These are phyloP conservation scores for Ochotona princeps DNA, from an alignment of 2,113 vertebrate genomes.

Conservation along the genomic window DNA sequence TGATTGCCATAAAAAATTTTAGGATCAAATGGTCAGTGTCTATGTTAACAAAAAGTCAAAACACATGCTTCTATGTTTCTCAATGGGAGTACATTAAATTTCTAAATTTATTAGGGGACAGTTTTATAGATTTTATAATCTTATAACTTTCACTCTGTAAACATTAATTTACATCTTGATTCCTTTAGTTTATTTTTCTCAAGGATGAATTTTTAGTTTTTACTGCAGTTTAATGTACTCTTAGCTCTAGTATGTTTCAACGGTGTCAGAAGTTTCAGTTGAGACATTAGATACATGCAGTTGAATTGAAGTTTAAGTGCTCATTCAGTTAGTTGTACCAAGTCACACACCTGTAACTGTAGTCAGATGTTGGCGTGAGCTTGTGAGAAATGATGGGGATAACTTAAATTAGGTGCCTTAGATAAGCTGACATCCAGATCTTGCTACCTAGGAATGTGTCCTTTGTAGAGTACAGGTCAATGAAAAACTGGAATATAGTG, in stretches of 20 bases:
- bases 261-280: neutral
- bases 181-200: slow-evolving; percentile 1
- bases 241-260: neutral
- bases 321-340: neutral
- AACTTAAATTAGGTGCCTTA: neutral
- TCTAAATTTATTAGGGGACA: neutral
- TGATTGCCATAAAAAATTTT: neutral
- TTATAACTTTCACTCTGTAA: neutral
- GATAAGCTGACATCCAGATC: neutral
- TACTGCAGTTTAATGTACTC: neutral
- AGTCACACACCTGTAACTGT: neutral
- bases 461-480: neutral
- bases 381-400: neutral
- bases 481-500: neutral
- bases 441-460: neutral
- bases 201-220: neutral
- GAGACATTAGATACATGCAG: neutral
- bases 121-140: neutral
- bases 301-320: neutral
- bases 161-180: neutral
- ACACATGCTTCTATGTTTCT: neutral
- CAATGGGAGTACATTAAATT: neutral
- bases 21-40: neutral
- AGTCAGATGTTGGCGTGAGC: neutral
- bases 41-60: neutral